Conservation (phyloP, 2,113 vertebrate genomes). For the Fulica atra region DNA sequence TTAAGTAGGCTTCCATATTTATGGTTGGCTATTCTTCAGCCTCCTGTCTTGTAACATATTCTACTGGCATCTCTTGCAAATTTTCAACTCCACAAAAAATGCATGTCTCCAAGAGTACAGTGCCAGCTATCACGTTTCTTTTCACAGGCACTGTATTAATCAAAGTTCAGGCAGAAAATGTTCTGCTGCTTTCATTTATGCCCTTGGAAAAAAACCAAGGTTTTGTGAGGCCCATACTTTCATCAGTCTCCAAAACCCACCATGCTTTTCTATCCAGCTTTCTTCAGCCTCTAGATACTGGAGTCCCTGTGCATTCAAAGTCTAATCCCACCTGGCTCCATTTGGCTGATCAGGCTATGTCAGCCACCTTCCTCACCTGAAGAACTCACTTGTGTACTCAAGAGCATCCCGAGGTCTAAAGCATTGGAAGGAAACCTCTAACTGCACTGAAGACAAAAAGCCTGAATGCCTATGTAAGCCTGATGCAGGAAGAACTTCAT, state of each 20-base stretch:
- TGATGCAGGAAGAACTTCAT: background rate
- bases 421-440: background rate
- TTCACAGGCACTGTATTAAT: background rate
- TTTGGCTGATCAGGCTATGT: background rate
- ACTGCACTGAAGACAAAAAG: background rate
- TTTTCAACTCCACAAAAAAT: background rate
- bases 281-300: background rate
- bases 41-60: background rate
- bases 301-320: background rate
- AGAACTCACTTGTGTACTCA: background rate
- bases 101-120: background rate
- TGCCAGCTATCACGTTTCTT: background rate
- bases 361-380: background rate
- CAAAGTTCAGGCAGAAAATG: background rate
- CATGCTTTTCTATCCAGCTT: background rate
- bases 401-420: background rate
- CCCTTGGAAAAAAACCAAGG: background rate
- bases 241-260: background rate
- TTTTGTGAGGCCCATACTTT: background rate
- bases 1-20: constrained; percentile 13
- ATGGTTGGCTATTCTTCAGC: background rate
- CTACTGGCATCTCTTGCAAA: background rate
- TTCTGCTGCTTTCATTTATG: background rate
- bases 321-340: background rate
- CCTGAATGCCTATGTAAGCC: background rate